Base-by-base conservation (phyloP, 92 coral and sea anemone genomes). In the Isaurus tuberculatus region DNA sequence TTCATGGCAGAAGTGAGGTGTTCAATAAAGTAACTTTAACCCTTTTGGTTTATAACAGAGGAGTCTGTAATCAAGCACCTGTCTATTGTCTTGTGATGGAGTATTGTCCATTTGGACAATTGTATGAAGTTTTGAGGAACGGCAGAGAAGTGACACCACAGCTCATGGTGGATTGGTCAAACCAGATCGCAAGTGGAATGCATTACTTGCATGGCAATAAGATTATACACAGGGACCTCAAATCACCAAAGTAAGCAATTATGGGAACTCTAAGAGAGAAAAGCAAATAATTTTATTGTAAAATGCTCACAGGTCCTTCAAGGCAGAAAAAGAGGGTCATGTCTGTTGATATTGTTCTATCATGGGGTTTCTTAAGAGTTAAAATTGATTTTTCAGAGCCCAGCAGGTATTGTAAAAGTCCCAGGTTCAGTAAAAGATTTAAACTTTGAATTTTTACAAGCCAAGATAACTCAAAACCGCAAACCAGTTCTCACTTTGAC, bases 161-260 rank as follows among this genome's bases (percentile, higher is more conserved):
- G 51, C 63, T 93, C 66, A 86, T 93, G 37, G 88, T 93, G 19
- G 80, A 70, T 32, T 93, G 98, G 98, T 89, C 98, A 0, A 93
- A 82, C 36, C 95, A 93, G 84, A 93, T 93, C 73, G 98, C 98
- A 1, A 94, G 92, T 89, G 98, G 98, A 40, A 93, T 93, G 95
- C 93, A 89, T 81, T 93, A 93, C 75, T 83, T 93, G 46, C 98
- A 93, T 89, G 91, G 88, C 15, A 84, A 84, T 43, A 93, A 93
- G 57, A 91, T 93, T 14, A 89, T 93, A 37, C 98, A 93, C 72
- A 83, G 98, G 67, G 98, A 93, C 85, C 88, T 93, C 82, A 93
- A 93, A 71, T 93, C 98, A 13, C 98, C 98, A 5, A 93, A 93
- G 98, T 93, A 79, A 86, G 91, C 40, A 31, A 40, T 5, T 37